Evolutionary conservation across 2,888 invertebrate species (phyloP).

Genomic region (Entomobrya multifasciata): DNA sequence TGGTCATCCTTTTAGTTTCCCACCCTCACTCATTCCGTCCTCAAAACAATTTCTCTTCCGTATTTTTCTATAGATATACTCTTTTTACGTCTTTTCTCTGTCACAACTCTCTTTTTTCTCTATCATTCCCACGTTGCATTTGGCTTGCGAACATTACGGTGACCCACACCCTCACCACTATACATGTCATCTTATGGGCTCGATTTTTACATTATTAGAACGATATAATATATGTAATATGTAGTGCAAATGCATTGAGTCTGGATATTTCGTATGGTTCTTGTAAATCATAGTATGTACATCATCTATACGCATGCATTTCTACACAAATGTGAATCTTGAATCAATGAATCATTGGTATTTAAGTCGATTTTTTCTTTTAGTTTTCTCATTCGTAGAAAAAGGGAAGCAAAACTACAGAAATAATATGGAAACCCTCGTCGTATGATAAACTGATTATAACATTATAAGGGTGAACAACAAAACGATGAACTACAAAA

Average conservation of each 20-base stretch:
- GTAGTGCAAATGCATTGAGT: slow-evolving; percentile 5
- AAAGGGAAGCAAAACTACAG: background rate
- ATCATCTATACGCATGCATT: background rate
- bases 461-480: slow-evolving; percentile 45
- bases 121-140: slow-evolving; percentile 53
- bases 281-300: too few relatives aligned
- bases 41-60: slow-evolving; percentile 65
- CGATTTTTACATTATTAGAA: slow-evolving; percentile 15
- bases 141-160: background rate
- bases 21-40: slow-evolving; percentile 70
- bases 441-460: slow-evolving; percentile 29
- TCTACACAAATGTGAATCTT: too few relatives aligned
- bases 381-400: background rate
- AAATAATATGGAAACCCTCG: background rate
- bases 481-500: slow-evolving; percentile 31
- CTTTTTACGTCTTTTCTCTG: slow-evolving; percentile 11
- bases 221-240: slow-evolving; percentile 15
- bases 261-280: too few relatives aligned
- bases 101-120: background rate
- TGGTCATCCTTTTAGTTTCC: slow-evolving; percentile 69
- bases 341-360: slow-evolving; percentile 69
- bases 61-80: slow-evolving; percentile 46
- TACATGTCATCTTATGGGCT: slow-evolving; percentile 62
- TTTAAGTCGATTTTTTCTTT: slow-evolving; percentile 62
- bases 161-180: background rate